Base-by-base conservation (phyloP, 1,140 invertebrate species). In the Trachymyrmex septentrionalis region DNA sequence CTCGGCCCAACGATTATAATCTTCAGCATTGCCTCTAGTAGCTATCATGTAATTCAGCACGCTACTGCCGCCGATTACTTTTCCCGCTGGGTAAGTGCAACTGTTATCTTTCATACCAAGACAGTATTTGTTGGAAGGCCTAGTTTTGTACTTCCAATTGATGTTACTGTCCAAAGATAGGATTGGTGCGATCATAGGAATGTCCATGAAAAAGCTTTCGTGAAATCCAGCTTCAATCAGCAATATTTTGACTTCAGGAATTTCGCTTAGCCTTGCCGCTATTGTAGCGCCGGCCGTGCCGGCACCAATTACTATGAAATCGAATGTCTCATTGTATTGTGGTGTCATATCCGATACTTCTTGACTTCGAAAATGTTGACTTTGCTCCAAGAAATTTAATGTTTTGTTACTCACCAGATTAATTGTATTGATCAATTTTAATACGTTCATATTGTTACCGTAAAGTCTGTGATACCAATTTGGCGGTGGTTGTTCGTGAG, bases 301-400 rank as follows among this genome's bases (percentile, higher is more conserved):
- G 9, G 64, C 64, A 38, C 64, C 64, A n/a, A 66, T 66, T 30
- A 66, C 30, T 38, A 66, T 66, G 19, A 66, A 66, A 38, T 66
- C 30, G 7, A n/a, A 66, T 19, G 9, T 12, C 1, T 66, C 30
- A 38, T 9, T 6, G 9, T 34, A 4, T 12, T 38, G 64, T 9
- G 19, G 30, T 38, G 19, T 66, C 6, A n/a, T 38, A 10, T 66
- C 16, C 5, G 7, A 4, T 12, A 12, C 0, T 66, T 38, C 19
- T 3, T 38, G 9, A 38, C 19, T n/a, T 38, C 2, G 19, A n/a
- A 38, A 38, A n/a, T 0, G 27, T 34, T n/a, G 64, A n/a, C n/a
- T 66, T n/a, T 66, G 30, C 19, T n/a, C 4, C 1, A 66, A 38
- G 1, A 38, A 38, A 10, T 38, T n/a, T 7, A 38, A 10, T 1